phyloP scores from a whole-genome alignment of 2,113 vertebrate species.

The Rhineura floridana region DNA sequence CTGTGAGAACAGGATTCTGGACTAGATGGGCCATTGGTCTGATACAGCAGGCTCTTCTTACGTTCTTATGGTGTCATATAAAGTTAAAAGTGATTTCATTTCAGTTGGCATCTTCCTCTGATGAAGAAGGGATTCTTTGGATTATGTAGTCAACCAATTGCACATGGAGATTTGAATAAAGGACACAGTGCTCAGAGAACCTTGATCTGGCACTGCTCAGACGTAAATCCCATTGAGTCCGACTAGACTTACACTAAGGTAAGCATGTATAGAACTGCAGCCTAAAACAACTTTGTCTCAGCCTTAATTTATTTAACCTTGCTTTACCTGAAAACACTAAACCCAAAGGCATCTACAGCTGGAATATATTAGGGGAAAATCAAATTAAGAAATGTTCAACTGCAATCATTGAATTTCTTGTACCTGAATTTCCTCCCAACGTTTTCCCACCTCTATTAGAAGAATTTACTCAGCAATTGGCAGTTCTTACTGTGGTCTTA shows the following conservation, averaged over 20 bases:
- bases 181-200: neutral
- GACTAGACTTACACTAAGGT: no score
- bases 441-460: neutral
- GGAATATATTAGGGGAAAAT: neutral
- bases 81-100: neutral
- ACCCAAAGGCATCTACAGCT: neutral
- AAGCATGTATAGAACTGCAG: no score
- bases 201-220: no score
- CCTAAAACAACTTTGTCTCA: no score
- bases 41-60: no score
- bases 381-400: neutral
- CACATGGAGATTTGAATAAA: neutral
- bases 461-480: neutral
- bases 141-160: neutral
- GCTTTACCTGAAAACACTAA: neutral
- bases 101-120: neutral
- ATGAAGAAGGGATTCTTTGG: neutral
- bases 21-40: no score
- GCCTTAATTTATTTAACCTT: neutral
- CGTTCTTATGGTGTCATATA: no score
- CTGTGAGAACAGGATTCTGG: no score
- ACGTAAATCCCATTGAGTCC: no score
- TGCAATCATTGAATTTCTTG: neutral
- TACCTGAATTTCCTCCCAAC: neutral
- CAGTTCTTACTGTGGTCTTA: slow-evolving; percentile 33